These are phyloP conservation scores for Caloenas nicobarica DNA, from an alignment of 2,113 vertebrate species.

Conservation along the genomic window DNA sequence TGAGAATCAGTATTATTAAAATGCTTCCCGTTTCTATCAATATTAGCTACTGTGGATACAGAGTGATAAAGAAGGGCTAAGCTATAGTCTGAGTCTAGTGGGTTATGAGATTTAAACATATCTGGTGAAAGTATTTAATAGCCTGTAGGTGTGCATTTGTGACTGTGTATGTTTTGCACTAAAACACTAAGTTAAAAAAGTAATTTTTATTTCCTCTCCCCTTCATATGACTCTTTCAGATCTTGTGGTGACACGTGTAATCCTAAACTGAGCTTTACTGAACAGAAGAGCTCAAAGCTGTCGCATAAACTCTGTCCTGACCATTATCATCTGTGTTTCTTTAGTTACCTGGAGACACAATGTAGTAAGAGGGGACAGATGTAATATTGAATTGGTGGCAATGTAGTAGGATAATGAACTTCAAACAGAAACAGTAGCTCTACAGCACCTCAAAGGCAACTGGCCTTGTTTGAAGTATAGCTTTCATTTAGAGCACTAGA, in stretches of 20 bases:
- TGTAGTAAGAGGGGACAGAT: neutral
- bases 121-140: neutral
- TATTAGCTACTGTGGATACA: neutral
- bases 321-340: neutral
- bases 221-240: neutral
- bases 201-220: neutral
- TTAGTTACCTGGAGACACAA: neutral
- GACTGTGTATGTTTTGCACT: neutral
- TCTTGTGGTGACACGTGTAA: neutral
- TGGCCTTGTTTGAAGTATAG: neutral
- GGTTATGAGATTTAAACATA: neutral
- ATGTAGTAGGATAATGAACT: neutral
- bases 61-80: neutral
- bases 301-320: neutral
- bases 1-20: neutral
- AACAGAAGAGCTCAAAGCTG: neutral
- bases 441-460: neutral
- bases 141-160: neutral
- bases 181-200: neutral
- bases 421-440: neutral
- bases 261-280: neutral
- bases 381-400: neutral
- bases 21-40: neutral
- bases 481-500: neutral
- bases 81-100: neutral